phyloP scores from a whole-genome alignment of 2,113 vertebrate species.

The Hoplias malabaricus region DNA sequence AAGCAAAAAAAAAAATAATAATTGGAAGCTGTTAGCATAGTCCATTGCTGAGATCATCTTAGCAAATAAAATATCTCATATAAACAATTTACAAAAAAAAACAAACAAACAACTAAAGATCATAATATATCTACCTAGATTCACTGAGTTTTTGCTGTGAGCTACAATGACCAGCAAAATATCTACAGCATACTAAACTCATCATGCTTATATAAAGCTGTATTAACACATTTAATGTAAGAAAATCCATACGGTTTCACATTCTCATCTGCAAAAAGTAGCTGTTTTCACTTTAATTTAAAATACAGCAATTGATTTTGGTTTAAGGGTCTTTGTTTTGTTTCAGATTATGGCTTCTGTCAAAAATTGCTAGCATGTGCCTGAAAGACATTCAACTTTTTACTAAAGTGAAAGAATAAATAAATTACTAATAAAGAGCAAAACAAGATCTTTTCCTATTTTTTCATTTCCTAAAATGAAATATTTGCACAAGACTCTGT shows the following conservation, averaged over 20 bases:
- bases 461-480: background rate
- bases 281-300: background rate
- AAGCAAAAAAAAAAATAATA: background rate
- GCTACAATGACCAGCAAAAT: constrained; percentile 31
- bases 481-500: background rate
- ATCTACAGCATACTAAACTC: constrained; percentile 21
- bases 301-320: constrained; percentile 13
- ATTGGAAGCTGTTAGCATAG: background rate
- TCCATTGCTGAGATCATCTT: background rate
- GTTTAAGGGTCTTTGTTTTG: constrained; percentile 8
- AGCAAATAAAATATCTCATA: constrained; percentile 25
- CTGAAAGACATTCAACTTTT: background rate
- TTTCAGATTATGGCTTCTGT: constrained; percentile 33
- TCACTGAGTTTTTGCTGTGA: constrained; percentile 20
- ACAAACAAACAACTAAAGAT: background rate
- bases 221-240: constrained; percentile 2
- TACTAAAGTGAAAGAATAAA: constrained; percentile 40
- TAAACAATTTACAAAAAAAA: constrained; percentile 17
- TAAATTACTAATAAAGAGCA: constrained; percentile 35
- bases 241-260: background rate
- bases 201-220: constrained; percentile 28
- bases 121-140: background rate
- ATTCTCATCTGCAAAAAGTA: background rate
- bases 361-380: background rate
- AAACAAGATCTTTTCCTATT: background rate